phyloP scores from a whole-genome alignment of 2,797 vertebrate genomes.

The Arrhamphus sclerolepis region DNA sequence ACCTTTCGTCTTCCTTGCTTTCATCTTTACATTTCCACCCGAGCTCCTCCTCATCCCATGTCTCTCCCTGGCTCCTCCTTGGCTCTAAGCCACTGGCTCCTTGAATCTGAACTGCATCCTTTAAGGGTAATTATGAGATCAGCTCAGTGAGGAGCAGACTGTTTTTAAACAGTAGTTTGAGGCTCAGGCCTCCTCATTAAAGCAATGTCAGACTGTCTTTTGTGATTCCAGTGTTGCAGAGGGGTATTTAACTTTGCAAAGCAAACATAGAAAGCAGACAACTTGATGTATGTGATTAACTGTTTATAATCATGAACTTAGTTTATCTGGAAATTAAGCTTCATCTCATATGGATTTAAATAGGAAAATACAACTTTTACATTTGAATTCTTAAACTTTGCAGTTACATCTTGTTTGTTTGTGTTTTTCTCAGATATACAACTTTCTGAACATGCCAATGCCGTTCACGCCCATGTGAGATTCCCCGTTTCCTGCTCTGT shows the following conservation, averaged over 20 bases:
- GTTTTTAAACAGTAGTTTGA: constrained; percentile 67
- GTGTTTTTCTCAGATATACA: constrained; percentile 6
- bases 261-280: constrained; percentile 28
- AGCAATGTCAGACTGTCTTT: constrained; percentile 45
- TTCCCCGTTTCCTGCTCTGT: constrained; percentile 60
- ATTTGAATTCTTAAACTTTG: constrained; percentile 2
- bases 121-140: constrained; percentile 72
- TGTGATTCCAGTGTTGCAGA: constrained; percentile 32
- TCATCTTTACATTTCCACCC: constrained; percentile 27
- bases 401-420: constrained; percentile 13
- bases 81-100: constrained; percentile 64
- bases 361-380: not conserved
- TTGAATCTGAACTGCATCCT: constrained; percentile 55
- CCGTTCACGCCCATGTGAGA: constrained; percentile 42
- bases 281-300: constrained; percentile 1
- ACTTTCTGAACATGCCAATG: constrained; percentile 20
- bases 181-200: constrained; percentile 50
- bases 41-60: constrained; percentile 43
- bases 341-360: not conserved
- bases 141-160: constrained; percentile 50
- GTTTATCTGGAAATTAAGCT: not conserved
- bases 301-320: constrained; percentile 4
- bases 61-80: constrained; percentile 52
- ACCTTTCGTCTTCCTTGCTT: constrained; percentile 12
- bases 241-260: constrained; percentile 29